Evolutionary conservation across 2,888 invertebrate genomes (phyloP), one percentile per base, ranked within the genome.

Genomic region (Pristionchus mayeri): DNA sequence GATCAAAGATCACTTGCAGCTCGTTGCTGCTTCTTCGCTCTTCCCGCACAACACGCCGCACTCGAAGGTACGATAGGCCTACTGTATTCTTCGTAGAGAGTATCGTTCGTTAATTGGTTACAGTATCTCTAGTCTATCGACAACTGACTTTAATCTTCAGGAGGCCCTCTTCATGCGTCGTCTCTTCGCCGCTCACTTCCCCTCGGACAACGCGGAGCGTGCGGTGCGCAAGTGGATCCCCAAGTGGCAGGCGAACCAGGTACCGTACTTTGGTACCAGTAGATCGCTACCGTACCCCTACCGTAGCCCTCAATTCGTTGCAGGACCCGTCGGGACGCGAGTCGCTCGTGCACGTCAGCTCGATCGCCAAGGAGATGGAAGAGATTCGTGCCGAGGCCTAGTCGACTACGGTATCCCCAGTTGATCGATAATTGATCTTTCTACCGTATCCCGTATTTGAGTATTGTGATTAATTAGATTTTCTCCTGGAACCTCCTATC

Each of bases 131-230:
- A n/a, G 11, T 16, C 54, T 21, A 24, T 9, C 54, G 4, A n/a
- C 3, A 24, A 60, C 9, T 4, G 13, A 6, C 93, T 76, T 89
- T 91, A 78, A 94, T 93, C 89, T n/a, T n/a, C 93, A 93, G 87
- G 94, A 94, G 87, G 94, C 94, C 0, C 93, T 93, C 87, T 93
- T 93, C 89, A 94, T 94, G 90, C 90, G 94, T 44, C 88, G 89
- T 84, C 89, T 93, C 50, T 94, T 94, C 91, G 93, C 93, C 87
- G 91, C 93, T 78, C 89, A 91, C 83, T 94, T 93, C 90, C 93
- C 93, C 7, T 92, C 92, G 4, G 91, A 93, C 18, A 85, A 88
- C 78, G 92, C 91, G 34, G 91, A 90, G 13, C 44, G 86, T 48
- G 92, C 92, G 4, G 92, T 92, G 13, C 80, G 88, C 52, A 89